Percentiles rank a stretch among this genome's conserved stretches.
These are phyloP conservation scores for Parapsyche elsis DNA, from an alignment of 1,140 invertebrate species.

Conservation along the genomic window DNA sequence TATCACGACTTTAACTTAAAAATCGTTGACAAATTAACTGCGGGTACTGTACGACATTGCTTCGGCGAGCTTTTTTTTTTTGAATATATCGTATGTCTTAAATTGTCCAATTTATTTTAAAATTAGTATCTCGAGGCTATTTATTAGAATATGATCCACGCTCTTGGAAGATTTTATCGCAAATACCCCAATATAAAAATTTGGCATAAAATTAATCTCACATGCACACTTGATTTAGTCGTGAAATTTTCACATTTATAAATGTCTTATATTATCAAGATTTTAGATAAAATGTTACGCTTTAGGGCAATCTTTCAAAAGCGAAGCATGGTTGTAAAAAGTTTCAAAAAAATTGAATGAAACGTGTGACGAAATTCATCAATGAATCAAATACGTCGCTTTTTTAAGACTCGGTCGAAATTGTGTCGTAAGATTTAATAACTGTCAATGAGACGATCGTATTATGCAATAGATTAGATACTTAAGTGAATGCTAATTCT, in stretches of 20 bases:
- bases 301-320: neutral
- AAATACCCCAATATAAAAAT: too few relatives aligned
- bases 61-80: neutral
- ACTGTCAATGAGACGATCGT: too few relatives aligned
- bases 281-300: neutral
- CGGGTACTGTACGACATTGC: neutral
- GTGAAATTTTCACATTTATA: neutral
- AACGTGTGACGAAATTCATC: too few relatives aligned
- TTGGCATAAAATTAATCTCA: neutral
- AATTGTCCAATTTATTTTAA: neutral
- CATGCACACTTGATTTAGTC: neutral
- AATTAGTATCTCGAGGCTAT: neutral
- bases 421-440: too few relatives aligned
- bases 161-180: neutral
- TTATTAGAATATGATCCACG: neutral
- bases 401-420: too few relatives aligned
- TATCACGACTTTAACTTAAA: too few relatives aligned
- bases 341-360: too few relatives aligned
- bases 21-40: too few relatives aligned
- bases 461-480: too few relatives aligned
- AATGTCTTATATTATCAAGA: neutral
- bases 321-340: too few relatives aligned
- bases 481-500: too few relatives aligned
- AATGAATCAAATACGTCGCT: too few relatives aligned
- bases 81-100: neutral